phyloP scores from a whole-genome alignment of 2,797 vertebrate genomes.

The Luscinia megarhynchos region DNA sequence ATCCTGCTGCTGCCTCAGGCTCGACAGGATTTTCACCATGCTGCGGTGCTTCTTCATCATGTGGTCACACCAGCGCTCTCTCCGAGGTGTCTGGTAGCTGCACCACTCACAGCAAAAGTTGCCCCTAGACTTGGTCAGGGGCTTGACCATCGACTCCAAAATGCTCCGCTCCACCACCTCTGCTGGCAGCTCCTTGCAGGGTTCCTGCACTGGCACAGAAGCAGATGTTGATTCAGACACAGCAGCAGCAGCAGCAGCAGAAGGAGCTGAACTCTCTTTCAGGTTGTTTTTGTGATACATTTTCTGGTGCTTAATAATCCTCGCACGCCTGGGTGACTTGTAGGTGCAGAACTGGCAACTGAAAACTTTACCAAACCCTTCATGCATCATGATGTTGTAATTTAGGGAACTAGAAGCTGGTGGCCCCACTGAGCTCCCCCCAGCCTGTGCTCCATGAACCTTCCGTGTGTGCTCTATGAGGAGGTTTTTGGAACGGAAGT shows the following conservation, averaged over 20 bases:
- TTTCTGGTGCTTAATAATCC: constrained; percentile 94
- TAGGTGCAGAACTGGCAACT: constrained; percentile 97
- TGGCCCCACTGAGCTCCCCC: constrained; percentile 76
- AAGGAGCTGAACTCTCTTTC: constrained; percentile 78
- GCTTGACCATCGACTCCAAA: constrained; percentile 82
- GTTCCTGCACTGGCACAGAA: constrained; percentile 81
- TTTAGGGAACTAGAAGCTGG: constrained; percentile 82
- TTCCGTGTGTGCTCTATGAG: constrained; percentile 95
- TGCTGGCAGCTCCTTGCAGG: constrained; percentile 81
- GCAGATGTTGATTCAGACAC: constrained; percentile 79
- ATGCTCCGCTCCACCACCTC: constrained; percentile 80
- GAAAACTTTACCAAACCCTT: constrained; percentile 93
- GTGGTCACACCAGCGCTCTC: constrained; percentile 93
- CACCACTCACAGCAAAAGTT: constrained; percentile 98
- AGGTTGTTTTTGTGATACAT: constrained; percentile 90
- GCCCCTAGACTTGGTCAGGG: constrained; percentile 82
- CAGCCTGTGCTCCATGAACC: constrained; percentile 87
- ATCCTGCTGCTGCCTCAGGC: constrained; percentile 84
- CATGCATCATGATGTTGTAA: constrained; percentile 88
- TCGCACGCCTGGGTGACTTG: constrained; percentile 92
- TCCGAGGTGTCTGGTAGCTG: constrained; percentile 92
- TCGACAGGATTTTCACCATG: constrained; percentile 94
- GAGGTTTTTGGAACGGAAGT: constrained; percentile 97
- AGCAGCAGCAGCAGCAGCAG: constrained; percentile 60
- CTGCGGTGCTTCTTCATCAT: constrained; percentile 96